These are phyloP conservation scores for Drosophila planitibia DNA, from an alignment of 2,888 invertebrate species.

Conservation along the genomic window DNA sequence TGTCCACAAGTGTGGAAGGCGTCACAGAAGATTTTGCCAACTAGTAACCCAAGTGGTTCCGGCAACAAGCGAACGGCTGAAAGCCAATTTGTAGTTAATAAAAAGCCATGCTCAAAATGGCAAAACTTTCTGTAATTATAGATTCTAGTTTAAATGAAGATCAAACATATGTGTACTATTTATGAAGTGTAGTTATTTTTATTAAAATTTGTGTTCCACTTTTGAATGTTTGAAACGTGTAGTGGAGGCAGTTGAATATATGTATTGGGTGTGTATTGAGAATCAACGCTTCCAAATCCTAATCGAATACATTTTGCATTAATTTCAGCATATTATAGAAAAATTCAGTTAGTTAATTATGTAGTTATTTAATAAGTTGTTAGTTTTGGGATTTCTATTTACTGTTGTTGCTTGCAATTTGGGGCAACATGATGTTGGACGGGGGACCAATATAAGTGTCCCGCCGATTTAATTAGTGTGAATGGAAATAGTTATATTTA, in stretches of 20 bases:
- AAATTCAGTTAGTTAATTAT: slow-evolving; percentile 54
- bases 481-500: slow-evolving; percentile 58
- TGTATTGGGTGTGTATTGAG: slow-evolving; percentile 45
- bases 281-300: slow-evolving; percentile 54
- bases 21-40: background rate
- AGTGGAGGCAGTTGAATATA: slow-evolving; percentile 43
- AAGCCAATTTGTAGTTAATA: background rate
- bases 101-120: slow-evolving; percentile 61
- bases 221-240: slow-evolving; percentile 56
- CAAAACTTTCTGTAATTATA: slow-evolving; percentile 30
- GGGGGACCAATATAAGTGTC: slow-evolving; percentile 26
- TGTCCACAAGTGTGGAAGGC: background rate
- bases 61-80: slow-evolving; percentile 19
- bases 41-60: background rate
- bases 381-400: slow-evolving; percentile 47
- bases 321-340: slow-evolving; percentile 52
- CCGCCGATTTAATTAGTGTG: slow-evolving; percentile 35
- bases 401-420: slow-evolving; percentile 27
- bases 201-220: slow-evolving; percentile 48
- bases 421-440: slow-evolving; percentile 24
- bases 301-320: slow-evolving; percentile 62
- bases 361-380: slow-evolving; percentile 52
- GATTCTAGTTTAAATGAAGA: background rate
- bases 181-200: slow-evolving; percentile 52
- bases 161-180: background rate